Evolutionary conservation across 2,797 vertebrate genomes (phyloP).

Genomic region (Helostoma temminkii): DNA sequence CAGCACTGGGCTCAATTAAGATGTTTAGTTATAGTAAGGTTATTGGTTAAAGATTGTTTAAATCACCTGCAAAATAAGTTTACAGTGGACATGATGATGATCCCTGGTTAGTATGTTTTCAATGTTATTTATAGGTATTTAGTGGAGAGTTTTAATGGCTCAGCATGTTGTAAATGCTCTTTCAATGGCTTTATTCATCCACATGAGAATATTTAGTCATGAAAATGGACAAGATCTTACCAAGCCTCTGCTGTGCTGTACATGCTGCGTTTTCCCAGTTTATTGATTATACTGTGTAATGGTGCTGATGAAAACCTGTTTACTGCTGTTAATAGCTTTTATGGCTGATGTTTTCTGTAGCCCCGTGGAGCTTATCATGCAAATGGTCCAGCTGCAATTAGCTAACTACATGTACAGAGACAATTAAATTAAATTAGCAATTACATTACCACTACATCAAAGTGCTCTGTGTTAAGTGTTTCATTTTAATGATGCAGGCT

Average conservation of each 20-base stretch:
- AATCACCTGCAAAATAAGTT: conserved; percentile 3
- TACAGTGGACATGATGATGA: background rate
- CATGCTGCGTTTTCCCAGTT: conserved; percentile 12
- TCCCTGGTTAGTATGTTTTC: background rate
- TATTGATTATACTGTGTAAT: conserved; percentile 60
- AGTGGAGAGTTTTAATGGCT: background rate
- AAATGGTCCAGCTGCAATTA: conserved; percentile 78
- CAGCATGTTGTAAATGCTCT: background rate
- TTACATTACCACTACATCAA: conserved; percentile 79
- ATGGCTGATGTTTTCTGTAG: conserved; percentile 66
- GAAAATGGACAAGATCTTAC: background rate
- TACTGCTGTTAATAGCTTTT: conserved; percentile 72
- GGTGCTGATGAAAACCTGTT: conserved; percentile 66
- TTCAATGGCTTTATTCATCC: background rate
- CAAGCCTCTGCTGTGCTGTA: background rate
- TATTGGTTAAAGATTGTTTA: background rate
- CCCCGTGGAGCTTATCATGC: conserved; percentile 64
- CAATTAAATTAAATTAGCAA: conserved; percentile 81
- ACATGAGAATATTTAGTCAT: conserved; percentile 1
- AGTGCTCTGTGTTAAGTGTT: conserved; percentile 72
- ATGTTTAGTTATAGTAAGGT: background rate
- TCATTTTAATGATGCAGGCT: conserved; percentile 63
- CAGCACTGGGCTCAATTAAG: background rate
- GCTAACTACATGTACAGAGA: conserved; percentile 71
- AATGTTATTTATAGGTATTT: background rate